Conservation (phyloP, 1,140 invertebrate genomes). For the Camponotus pennsylvanicus region DNA sequence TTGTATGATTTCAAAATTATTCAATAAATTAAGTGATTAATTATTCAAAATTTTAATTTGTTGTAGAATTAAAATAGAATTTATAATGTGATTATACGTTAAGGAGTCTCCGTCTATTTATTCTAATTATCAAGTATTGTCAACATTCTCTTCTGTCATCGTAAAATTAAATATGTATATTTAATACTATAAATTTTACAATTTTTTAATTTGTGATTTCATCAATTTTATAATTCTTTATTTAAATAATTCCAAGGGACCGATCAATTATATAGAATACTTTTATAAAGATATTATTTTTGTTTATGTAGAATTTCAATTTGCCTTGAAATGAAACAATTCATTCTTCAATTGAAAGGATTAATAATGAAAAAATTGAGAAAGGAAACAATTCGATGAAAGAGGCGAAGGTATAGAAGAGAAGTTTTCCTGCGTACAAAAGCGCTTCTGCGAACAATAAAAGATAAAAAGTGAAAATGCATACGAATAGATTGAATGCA, state of each 20-base stretch:
- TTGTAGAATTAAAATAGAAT: not conserved
- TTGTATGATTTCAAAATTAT: not conserved
- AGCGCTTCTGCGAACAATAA: conserved; percentile 1
- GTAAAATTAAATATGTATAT: no score
- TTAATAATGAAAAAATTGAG: not conserved
- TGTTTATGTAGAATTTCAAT: not conserved
- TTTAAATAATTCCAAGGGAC: not conserved
- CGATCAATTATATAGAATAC: not conserved
- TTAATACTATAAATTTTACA: not conserved
- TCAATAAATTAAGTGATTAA: not conserved
- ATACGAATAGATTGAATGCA: conserved; percentile 18
- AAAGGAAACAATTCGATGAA: not conserved
- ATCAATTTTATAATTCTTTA: not conserved
- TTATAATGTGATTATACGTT: no score
- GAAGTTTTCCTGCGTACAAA: not conserved
- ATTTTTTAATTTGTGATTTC: not conserved
- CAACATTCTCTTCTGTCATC: not conserved
- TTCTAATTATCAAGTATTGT: not conserved
- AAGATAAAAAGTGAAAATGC: conserved; percentile 16
- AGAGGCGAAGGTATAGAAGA: not conserved
- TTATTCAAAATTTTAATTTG: not conserved
- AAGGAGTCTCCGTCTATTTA: not conserved
- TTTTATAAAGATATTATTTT: not conserved
- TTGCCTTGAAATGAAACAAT: not conserved
- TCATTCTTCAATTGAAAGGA: not conserved